phyloP scores from a whole-genome alignment of 2,888 invertebrate genomes.

The Craniophora ligustri region DNA sequence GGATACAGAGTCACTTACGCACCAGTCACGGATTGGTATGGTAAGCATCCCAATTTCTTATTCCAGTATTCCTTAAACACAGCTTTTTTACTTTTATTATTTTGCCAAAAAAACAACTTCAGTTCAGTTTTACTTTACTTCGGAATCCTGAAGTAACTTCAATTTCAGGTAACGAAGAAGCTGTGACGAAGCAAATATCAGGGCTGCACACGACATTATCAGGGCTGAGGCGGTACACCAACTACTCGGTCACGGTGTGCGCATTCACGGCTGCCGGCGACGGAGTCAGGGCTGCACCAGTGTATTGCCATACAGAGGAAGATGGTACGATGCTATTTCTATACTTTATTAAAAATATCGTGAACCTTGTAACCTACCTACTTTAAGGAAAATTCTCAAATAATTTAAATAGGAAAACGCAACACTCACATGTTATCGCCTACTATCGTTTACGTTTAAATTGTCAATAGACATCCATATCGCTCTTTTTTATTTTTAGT shows the following conservation, averaged over 20 bases:
- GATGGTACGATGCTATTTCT: constrained; percentile 89
- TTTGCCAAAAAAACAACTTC: constrained; percentile 22
- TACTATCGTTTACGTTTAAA: too few species aligned
- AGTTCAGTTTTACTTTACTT: constrained; percentile 45
- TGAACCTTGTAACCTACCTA: too few species aligned
- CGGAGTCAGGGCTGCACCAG: constrained; percentile 94
- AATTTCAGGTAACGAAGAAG: constrained; percentile 91
- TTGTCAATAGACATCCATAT: neutral
- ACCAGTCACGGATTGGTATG: constrained; percentile 93
- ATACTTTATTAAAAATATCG: neutral
- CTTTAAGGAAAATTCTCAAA: too few species aligned
- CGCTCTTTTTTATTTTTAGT: constrained; percentile 83
- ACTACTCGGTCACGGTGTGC: constrained; percentile 96
- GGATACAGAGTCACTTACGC: constrained; percentile 95
- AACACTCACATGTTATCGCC: too few species aligned
- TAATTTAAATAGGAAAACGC: too few species aligned
- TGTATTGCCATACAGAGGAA: constrained; percentile 96
- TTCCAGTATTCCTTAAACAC: neutral
- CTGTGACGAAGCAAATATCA: constrained; percentile 93
- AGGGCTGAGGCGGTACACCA: constrained; percentile 94
- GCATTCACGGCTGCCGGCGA: constrained; percentile 97
- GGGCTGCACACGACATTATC: constrained; percentile 92
- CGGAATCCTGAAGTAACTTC: constrained; percentile 47
- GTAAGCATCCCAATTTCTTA: constrained; percentile 83
- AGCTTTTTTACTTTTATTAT: constrained; percentile 6